These are phyloP conservation scores for Cheirogaleus medius DNA, from an alignment of 2,113 vertebrate species.

Conservation along the genomic window DNA sequence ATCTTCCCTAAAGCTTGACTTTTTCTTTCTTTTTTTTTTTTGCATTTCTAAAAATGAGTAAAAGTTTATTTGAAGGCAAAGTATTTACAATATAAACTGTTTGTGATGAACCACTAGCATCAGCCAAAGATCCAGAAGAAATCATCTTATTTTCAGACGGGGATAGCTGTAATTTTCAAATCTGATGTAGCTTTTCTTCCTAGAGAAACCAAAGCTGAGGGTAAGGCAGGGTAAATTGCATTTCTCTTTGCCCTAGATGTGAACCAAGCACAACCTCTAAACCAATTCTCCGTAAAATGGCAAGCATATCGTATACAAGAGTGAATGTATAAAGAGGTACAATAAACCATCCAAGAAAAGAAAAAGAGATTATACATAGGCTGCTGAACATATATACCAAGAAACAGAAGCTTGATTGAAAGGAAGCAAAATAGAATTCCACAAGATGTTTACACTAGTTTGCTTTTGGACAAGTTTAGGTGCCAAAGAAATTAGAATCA, in stretches of 20 bases:
- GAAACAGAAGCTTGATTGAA: neutral
- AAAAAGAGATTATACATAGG: neutral
- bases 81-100: neutral
- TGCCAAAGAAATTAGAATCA: neutral
- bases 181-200: neutral
- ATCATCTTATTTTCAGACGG: neutral
- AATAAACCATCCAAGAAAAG: conserved; percentile 14
- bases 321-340: neutral
- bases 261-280: conserved; percentile 10
- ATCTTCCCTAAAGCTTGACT: conserved; percentile 14
- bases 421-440: neutral
- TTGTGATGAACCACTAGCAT: neutral
- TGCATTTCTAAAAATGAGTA: neutral
- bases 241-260: neutral
- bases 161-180: neutral
- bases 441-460: neutral
- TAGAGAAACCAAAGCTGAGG: neutral
- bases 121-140: neutral
- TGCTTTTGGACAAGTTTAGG: neutral
- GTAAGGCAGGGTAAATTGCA: neutral
- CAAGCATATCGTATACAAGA: neutral
- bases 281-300: conserved; percentile 1
- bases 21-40: neutral
- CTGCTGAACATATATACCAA: neutral
- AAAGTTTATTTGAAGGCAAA: conserved; percentile 38